Evolutionary conservation across 1,140 invertebrate species (phyloP), one percentile per base, ranked within the genome.

Genomic region (Lysiphlebus fabarum): DNA sequence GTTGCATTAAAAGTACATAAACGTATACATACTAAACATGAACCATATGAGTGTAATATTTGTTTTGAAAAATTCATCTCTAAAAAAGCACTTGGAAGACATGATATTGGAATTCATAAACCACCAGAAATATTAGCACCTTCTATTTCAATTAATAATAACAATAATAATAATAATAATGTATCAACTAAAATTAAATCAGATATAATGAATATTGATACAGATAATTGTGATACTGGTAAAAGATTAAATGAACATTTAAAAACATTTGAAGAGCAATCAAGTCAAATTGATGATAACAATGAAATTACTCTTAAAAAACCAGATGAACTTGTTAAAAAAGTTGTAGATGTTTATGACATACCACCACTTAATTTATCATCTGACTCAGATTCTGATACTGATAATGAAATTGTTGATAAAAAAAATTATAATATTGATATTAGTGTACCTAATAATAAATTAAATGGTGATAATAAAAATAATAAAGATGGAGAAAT

Each of bases 1-100:
- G 87, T 90, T n/a, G 86, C 84, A 14, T 76, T 93, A 36, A 90
- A 88, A 73, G 90, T 94, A 17, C 91, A 93, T 69, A 89, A 90
- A 76, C 81, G 90, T 62, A 76, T 90, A 64, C 91, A 94, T 70
- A 76, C 82, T 3, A 82, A 82, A n/a, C 85, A 91, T 62, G 82
- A 73, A 62, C 87, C 89, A 1, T 87, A 91, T 73, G 66, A 78
- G 14, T 93, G 91, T 70, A 77, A 72, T 11, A 85, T 89, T 68
- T 94, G 91, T 71, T 74, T 82, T 7, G 84, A 90, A 64, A 85
- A 84, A 61, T 93, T 93, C 77, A 87, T 94, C 40, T 92, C 91
- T 1, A 88, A 88, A 58, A 92, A 90, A 71, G 70, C 93, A 3
- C 69, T 92, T 6, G 65, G 76, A 6, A 91, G 89, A 69, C 91